Evolutionary conservation across 2,113 vertebrate species (phyloP), one percentile per base, ranked within the genome.

Genomic region (Hoplias malabaricus): DNA sequence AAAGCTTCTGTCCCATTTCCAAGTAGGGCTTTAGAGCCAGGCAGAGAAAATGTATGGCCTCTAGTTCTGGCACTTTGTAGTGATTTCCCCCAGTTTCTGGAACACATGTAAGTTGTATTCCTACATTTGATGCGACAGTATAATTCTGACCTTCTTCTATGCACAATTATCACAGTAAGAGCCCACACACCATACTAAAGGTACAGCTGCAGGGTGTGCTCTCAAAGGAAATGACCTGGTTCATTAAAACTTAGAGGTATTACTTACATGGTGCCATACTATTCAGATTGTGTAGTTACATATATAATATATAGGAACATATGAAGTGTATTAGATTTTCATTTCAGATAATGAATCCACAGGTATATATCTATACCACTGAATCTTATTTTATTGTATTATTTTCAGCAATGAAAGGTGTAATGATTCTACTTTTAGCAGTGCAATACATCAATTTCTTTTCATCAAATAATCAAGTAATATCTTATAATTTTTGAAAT

Each of bases 1-100:
- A 43, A 63, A 57, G 38, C 71, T 73, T 63, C 50, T 59, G 66
- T 73, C 46, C 36, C 34, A 59, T 81, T 40, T 81, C 74, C 56
- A 73, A 73, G 36, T 63, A 59, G 27, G 42, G 12, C 61, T 67
- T 77, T 23, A 73, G 72, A 63, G 70, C 56, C 54, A 69, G 54
- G 38, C 19, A 27, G 43, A n/a, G 54, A 78, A 27, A 69, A 69
- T 9, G 46, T 63, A 56, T 78, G 63, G 62, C 21, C 27, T 65
- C 75, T 82, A 56, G 67, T 67, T 76, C 42, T 67, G 62, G 48
- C 25, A 29, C 25, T 68, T 76, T 76, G 23, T 40, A 54, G 34
- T 54, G 73, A 31, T 59, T 75, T 56, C 12, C 53, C 0, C 19
- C 14, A 43, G 48, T 43, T 56, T 19, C 50, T 76, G 65, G 21